Evolutionary conservation across 1,140 invertebrate genomes (phyloP), one percentile per base, ranked within the genome.

Genomic region (Argopecten irradians): DNA sequence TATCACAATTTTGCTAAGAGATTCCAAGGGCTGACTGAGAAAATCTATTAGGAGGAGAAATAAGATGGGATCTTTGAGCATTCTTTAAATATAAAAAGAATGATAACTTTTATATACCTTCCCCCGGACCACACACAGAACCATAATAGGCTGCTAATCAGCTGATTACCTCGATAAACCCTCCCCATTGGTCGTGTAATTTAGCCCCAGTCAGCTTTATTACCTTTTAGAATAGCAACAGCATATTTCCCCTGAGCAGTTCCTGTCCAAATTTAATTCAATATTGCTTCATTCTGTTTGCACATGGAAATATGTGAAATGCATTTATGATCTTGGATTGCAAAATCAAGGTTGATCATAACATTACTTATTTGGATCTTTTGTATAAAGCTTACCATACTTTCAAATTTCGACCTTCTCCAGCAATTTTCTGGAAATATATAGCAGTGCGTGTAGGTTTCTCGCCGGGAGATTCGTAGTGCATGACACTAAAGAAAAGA

Each of bases 1-100:
- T 71, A 71, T 71, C 55, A 71, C 22, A n/a, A 28, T 71, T 71
- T n/a, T n/a, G 55, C 55, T 71, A 71, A 71, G 55, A 71, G 55
- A 71, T 71, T 71, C 55, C 55, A 28, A 71, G 22, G 55, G 55
- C 55, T 71, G n/a, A 71, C 55, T 71, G 55, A 71, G 55, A 71
- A n/a, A 71, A 71, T 71, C 55, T 71, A 71, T 71, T 71, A 71
- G 55, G 28, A 28, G 19, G 16, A 71, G 55, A 71, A 71, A 71
- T 71, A n/a, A 71, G 55, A 71, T 71, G 22, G 55, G 28, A 71
- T 71, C 55, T 71, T 71, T n/a, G 22, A 71, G 55, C 22, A 71
- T 71, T 71, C 55, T 71, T n/a, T n/a, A 71, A 71, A n/a, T 71
- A n/a, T 71, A 71, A 71, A 71, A 71, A 71, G 55, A 71, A 71